Evolutionary conservation across 2,113 vertebrate species (phyloP), one percentile per base, ranked within the genome.

Genomic region (Osmerus mordax): DNA sequence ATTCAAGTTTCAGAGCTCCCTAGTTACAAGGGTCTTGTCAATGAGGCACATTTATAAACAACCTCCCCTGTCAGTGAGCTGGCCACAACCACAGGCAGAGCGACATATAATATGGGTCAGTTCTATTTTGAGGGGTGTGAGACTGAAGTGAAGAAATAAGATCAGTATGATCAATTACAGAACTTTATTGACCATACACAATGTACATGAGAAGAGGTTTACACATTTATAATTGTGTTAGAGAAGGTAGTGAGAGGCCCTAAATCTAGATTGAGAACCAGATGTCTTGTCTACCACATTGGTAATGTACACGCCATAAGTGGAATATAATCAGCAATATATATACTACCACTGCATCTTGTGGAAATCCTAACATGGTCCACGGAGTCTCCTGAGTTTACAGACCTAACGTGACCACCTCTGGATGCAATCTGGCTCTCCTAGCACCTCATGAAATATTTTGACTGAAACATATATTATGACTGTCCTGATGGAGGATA

Each of bases 1-100:
- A 77, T 76, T 86, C 62, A 70, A 70, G 80, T 88, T 88, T 87
- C 86, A 73, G 65, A 63, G 72, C 73, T 59, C 77, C 73, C 74
- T 75, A 82, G 86, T 87, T 86, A 79, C 81, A 77, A 55, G 18
- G 53, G 68, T 74, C 86, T 71, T 86, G 70, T 84, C 76, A 78
- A 70, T 73, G 80, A 80, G 75, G 72, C 75, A 79, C 69, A 81
- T 82, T 83, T 79, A 73, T 83, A 75, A 74, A 70, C n/a, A 70
- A 66, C 61, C 72, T 67, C 77, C 66, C 70, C 61, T 65, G 4
- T 6, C 29, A 77, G 71, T 75, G 72, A 47, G 41, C 41, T 47
- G 41, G 7, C 41, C 41, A 63, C 61, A 68, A 32, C 70, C 21
- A 52, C 58, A 69, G 41, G 53, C 14, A 69, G 25, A 29, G 63